Percentiles rank a stretch among this genome's conserved stretches.
phyloP scores from a whole-genome alignment of 2,797 vertebrate genomes.

The Pteropus rufus region DNA sequence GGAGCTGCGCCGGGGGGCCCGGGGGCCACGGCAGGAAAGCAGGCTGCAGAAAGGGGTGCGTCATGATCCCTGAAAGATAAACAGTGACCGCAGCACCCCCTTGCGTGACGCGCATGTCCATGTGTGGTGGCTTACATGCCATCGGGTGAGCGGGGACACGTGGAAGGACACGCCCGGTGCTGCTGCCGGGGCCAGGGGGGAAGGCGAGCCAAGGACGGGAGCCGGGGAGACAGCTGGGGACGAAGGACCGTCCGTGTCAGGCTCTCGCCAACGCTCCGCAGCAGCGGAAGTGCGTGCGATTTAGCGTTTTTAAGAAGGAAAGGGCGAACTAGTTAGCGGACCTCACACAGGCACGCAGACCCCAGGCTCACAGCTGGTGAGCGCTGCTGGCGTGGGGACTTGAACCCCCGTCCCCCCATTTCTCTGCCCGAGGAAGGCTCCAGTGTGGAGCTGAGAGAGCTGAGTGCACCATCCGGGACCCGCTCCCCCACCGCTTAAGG shows the following conservation, averaged over 20 bases:
- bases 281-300: background rate
- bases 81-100: fast-evolving
- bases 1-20: background rate
- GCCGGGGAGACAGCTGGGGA: fast-evolving
- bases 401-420: fast-evolving
- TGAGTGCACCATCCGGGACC: fast-evolving
- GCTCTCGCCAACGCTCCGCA: fast-evolving
- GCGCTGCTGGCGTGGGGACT: background rate
- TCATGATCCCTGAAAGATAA: fast-evolving
- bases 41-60: background rate
- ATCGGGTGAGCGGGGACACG: fast-evolving
- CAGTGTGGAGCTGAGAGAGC: fast-evolving
- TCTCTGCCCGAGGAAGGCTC: background rate
- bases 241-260: fast-evolving
- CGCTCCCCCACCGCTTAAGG: fast-evolving
- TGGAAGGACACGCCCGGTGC: fast-evolving
- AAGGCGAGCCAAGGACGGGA: background rate
- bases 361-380: no score
- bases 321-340: background rate
- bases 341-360: fast-evolving
- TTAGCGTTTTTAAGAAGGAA: background rate
- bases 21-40: background rate
- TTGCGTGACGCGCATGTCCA: fast-evolving
- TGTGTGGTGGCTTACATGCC: fast-evolving
- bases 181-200: fast-evolving